Evolutionary conservation across 2,888 invertebrate species (phyloP).

Genomic region (Chironomus riparius): DNA sequence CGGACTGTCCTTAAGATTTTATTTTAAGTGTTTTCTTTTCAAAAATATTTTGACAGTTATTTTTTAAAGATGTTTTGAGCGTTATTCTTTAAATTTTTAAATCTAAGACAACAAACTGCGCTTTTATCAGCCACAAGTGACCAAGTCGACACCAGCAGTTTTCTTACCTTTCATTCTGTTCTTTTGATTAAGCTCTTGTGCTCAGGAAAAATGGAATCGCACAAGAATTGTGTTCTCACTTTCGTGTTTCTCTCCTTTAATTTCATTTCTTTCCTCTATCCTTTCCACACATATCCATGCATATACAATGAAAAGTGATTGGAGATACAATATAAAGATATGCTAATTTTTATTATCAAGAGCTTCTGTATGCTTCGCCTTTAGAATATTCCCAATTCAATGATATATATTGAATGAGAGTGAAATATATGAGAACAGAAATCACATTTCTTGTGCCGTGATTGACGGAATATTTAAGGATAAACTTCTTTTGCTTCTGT

Average conservation of each 20-base stretch:
- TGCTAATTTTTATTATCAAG: slow-evolving; percentile 24
- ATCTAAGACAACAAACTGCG: too few species aligned
- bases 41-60: not conserved
- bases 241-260: not conserved
- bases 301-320: not conserved
- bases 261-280: too few species aligned
- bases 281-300: not conserved
- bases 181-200: not conserved
- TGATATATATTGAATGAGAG: not conserved
- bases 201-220: not conserved
- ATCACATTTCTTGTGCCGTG: not conserved
- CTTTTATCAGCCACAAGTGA: too few species aligned
- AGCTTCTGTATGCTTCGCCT: slow-evolving; percentile 21
- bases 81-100: too few species aligned
- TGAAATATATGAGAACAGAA: not conserved
- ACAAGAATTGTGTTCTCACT: slow-evolving; percentile 3
- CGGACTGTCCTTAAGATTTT: too few species aligned
- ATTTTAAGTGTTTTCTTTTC: too few species aligned
- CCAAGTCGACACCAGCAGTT: too few species aligned
- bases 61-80: not conserved
- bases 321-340: slow-evolving; percentile 11
- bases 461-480: not conserved
- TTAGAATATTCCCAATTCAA: not conserved
- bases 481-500: too few species aligned
- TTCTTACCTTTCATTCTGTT: too few species aligned